Conservation (phyloP, 1,140 invertebrate genomes). For the Achroia grisella region DNA sequence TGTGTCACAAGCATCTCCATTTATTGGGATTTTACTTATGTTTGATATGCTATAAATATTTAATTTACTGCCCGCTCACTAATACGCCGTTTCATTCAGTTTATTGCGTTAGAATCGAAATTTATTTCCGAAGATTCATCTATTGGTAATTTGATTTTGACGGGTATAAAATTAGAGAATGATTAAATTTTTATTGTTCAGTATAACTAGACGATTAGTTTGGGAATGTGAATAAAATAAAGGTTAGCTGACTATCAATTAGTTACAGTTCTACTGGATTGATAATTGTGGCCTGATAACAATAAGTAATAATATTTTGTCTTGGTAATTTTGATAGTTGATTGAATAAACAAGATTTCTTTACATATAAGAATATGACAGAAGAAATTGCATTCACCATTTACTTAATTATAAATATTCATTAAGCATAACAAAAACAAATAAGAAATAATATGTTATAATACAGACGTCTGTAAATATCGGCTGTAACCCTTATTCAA, state of each 20-base stretch:
- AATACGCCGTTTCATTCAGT: slow-evolving; percentile 58
- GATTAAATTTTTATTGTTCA: slow-evolving; percentile 31
- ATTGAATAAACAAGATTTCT: too few species aligned
- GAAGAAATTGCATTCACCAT: too few species aligned
- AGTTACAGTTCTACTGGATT: too few species aligned
- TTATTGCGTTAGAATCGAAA: slow-evolving; percentile 46
- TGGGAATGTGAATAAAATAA: slow-evolving; percentile 21
- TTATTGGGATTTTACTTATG: slow-evolving; percentile 59
- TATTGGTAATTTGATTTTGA: slow-evolving; percentile 54
- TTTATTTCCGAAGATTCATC: slow-evolving; percentile 46
- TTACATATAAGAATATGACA: too few species aligned
- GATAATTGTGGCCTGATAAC: too few species aligned
- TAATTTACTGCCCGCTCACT: slow-evolving; percentile 53
- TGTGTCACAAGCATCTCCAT: slow-evolving; percentile 29
- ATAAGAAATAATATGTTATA: too few species aligned
- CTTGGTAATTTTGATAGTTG: too few species aligned
- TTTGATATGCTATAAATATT: slow-evolving; percentile 63
- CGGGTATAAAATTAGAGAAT: slow-evolving; percentile 51
- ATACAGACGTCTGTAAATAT: too few species aligned
- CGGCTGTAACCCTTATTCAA: too few species aligned
- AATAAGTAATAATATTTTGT: too few species aligned
- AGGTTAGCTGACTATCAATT: slow-evolving; percentile 8
- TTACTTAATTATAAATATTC: too few species aligned
- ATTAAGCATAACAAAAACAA: too few species aligned
- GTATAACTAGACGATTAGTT: slow-evolving; percentile 17